Evolutionary conservation across 2,797 vertebrate genomes (phyloP), one percentile per base, ranked within the genome.

Genomic region (Micromesistius poutassou): DNA sequence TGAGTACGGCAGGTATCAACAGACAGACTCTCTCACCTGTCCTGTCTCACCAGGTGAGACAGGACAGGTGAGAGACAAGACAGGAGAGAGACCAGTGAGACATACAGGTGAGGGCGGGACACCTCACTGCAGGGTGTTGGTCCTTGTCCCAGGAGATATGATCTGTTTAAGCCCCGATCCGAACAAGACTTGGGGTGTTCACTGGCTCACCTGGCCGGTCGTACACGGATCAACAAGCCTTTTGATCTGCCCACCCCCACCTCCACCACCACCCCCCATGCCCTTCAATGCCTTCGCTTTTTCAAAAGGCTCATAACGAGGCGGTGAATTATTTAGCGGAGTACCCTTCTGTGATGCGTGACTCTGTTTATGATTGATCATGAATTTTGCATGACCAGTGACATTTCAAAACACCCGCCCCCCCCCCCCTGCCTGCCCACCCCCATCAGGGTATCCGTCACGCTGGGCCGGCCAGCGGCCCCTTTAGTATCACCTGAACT

Each of bases 321-420:
- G 74, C 74, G 83, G 74, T 94, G 88, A 94, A 95, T 95, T 89
- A 94, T 94, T 95, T 84, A 94, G 89, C 14, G 80, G 71, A 30
- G 84, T 84, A 87, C 84, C 80, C 86, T 81, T 86, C 87, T 80
- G 40, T 16, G 14, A 4, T 16, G 12, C 14, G 88, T 86, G 90
- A 77, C 87, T 87, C 82, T 85, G 78, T 90, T 93, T 94, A 92
- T 93, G 93, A 94, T 83, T 71, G 83, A 79, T 83, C 91, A 95
- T 95, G 72, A 93, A 95, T 95, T 93, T 94, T 95, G 89, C 91
- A 94, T 93, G 90, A 81, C 84, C 3, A 71, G 86, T 93, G 92
- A 89, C 90, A 91, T 91, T 92, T 90, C 8, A 79, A 36, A 25
- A 55, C 46, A 50, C 16, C 3, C 16, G 0, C 50, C 14, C 46